phyloP scores from a whole-genome alignment of 1,140 invertebrate species.

The Venturia canescens region DNA sequence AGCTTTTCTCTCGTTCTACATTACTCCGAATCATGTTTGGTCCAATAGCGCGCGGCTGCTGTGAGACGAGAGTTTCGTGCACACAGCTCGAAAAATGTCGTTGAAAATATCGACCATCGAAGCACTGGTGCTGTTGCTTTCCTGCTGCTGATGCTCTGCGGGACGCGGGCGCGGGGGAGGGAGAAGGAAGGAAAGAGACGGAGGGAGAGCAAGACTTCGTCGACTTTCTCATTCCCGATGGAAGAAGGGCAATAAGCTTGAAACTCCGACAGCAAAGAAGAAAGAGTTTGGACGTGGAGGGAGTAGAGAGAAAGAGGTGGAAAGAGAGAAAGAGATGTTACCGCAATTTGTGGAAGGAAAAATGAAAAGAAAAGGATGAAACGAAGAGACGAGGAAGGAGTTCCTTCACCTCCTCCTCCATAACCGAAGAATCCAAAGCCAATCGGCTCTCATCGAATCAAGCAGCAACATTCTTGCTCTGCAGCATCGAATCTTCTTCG shows the following conservation, averaged over 20 bases:
- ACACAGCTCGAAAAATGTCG: slow-evolving; percentile 40
- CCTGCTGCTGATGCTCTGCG: not conserved
- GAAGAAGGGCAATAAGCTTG: not conserved
- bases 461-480: slow-evolving; percentile 21
- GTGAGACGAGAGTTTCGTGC: slow-evolving; percentile 3
- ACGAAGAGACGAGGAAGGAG: not conserved
- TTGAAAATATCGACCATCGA: slow-evolving; percentile 48
- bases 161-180: not conserved
- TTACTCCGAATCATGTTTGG: slow-evolving; percentile 72
- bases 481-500: slow-evolving; percentile 3
- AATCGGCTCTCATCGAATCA: slow-evolving; percentile 29
- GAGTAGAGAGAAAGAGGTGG: slow-evolving; percentile 3
- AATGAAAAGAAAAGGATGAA: not conserved
- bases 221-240: slow-evolving; percentile 19
- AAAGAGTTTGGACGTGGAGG: not conserved
- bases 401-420: slow-evolving; percentile 14
- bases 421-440: slow-evolving; percentile 3
- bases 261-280: not conserved
- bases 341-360: not conserved
- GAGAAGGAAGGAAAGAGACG: slow-evolving; percentile 37
- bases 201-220: slow-evolving; percentile 13
- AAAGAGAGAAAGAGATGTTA: slow-evolving; percentile 11
- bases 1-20: slow-evolving; percentile 47
- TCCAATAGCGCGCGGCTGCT: slow-evolving; percentile 53
- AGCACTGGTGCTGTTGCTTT: not conserved